Base-by-base conservation (phyloP, 64 coral and sea anemone species). In the Astreopora myriophthalma region DNA sequence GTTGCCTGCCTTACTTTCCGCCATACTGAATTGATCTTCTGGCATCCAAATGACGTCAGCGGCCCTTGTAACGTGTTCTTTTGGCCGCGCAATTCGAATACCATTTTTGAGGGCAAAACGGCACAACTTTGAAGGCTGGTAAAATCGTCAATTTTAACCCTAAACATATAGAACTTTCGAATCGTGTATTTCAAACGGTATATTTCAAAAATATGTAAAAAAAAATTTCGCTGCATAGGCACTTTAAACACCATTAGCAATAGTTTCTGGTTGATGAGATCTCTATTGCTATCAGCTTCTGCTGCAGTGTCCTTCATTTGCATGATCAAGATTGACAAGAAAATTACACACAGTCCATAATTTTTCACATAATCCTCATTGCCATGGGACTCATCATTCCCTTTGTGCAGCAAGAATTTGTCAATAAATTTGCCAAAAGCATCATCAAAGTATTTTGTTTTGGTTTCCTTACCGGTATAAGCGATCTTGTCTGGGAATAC, bases 251-350 rank as follows among this genome's bases (percentile, higher is more conserved):
- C 85, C 35, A 46, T 73, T 36, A 82, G 87, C 16, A 85, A 73
- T 20, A 95, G 37, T 28, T 94, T 78, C 69, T 94, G 72, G 40
- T 90, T 85, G n/a, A 94, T 80, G 25, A 94, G 28, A 79, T 78
- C 86, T 79, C 80, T 69, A 10, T 90, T 46, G 10, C 87, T 87
- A 86, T 95, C 87, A 67, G 35, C 93, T 36, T 86, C 87, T 58
- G 76, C 48, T 85, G 87, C 87, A 69, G 87, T 90, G 80, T 90
- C 80, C 29, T 69, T 95, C 93, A 90, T 95, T 79, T 95, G 87
- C 38, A 95, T 23, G 29, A 95, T 17, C 30, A 94, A 69, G 40
- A 94, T 78, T 34, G 67, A 30, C 9, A 94, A 32, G 69, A 89
- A 94, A 71, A 94, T 90, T 16, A 44, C 89, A 39, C 87, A 89